Evolutionary conservation across 2,797 vertebrate species (phyloP).

Genomic region (Myiothlypis coronata): DNA sequence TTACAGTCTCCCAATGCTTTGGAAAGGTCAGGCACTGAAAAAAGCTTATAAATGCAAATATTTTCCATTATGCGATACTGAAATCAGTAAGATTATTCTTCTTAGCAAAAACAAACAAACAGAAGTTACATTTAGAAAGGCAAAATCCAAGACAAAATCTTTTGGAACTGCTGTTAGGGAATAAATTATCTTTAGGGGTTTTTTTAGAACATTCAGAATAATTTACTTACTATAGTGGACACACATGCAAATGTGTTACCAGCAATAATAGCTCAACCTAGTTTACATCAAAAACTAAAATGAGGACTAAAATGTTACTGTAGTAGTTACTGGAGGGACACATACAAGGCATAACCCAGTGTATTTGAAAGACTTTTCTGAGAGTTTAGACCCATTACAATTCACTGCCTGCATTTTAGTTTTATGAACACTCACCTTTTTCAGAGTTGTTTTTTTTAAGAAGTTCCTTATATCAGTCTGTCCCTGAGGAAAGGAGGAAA

Average conservation of each 20-base stretch:
- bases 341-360: background rate
- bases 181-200: background rate
- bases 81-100: background rate
- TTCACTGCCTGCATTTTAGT: background rate
- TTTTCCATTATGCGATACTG: background rate
- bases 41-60: background rate
- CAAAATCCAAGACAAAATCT: conserved; percentile 1
- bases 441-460: background rate
- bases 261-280: background rate
- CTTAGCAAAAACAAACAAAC: background rate
- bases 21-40: background rate
- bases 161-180: conserved; percentile 8
- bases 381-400: background rate
- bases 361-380: background rate
- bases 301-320: background rate
- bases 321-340: background rate
- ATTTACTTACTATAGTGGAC: background rate
- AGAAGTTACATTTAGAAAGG: background rate
- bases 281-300: background rate
- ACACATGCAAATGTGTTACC: background rate
- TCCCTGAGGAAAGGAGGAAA: background rate
- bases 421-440: background rate
- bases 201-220: background rate
- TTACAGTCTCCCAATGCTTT: background rate
- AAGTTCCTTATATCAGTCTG: background rate